Base-by-base conservation (phyloP, 2,113 vertebrate species). In the Cottus gobio region DNA sequence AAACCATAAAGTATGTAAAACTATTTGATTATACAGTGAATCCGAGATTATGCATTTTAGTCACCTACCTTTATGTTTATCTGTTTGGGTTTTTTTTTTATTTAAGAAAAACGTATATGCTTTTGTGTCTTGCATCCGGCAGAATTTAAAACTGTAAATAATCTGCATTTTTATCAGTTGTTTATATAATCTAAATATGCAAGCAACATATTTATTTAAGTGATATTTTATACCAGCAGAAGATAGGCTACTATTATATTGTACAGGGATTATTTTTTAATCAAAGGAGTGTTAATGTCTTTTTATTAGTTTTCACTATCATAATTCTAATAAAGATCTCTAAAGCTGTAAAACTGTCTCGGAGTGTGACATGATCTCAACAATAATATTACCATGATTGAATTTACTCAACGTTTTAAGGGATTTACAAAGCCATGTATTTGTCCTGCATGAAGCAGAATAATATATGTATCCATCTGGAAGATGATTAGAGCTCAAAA, bases 141-240 rank as follows among this genome's bases (percentile, higher is more conserved):
- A 61, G 31, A 62, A 69, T 44, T 70, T 34, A 48, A 68, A 80
- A 80, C 75, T 91, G 85, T 91, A 85, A 82, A 91, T 90, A 92
- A 60, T 79, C 58, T 65, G 57, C 42, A 79, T 73, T 50, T 68
- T 63, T 75, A 8, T 1, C 24, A 65, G 46, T 71, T 75, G n/a
- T 75, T 81, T 75, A 3, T 10, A 26, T 75, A 18, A 44, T 61
- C 24, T 68, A 22, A 58, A 84, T 64, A 42, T 82, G 26, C 3
- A 4, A 87, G 64, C 36, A 63, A 34, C 36, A 76, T 92, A 93
- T 92, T 92, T 93, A 92, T 92, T 89, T 31, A 74, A 0, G 65
- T 50, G 4, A 58, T 87, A 10, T 84, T 89, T 82, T 79, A 77
- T 60, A 65, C 65, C 2, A 77, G 65, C 13, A 79, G 34, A 71